Percentiles rank a stretch among this genome's conserved stretches.
phyloP scores from a whole-genome alignment of 2,113 vertebrate genomes.

The Stegastes partitus region DNA sequence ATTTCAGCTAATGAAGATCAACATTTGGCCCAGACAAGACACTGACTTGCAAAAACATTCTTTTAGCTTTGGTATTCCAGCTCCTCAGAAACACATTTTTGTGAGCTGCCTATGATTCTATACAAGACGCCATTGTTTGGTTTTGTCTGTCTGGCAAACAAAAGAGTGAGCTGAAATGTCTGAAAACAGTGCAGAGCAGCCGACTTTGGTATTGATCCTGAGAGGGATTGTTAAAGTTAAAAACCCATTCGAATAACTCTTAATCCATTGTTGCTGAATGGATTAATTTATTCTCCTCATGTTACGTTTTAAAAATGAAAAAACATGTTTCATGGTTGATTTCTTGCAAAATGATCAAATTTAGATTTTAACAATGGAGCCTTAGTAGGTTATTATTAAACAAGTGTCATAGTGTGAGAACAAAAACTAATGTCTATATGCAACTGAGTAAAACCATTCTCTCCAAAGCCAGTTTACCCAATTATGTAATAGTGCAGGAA shows the following conservation, averaged over 20 bases:
- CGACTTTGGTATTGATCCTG: background rate
- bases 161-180: too few species aligned
- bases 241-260: background rate
- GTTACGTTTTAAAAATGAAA: background rate
- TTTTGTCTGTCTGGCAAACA: too few species aligned
- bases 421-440: conserved; percentile 14
- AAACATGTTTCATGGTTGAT: background rate
- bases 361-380: background rate
- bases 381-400: background rate
- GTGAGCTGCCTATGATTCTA: too few species aligned
- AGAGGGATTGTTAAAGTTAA: background rate
- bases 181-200: background rate
- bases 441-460: conserved; percentile 2
- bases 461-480: conserved; percentile 29
- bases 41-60: too few species aligned
- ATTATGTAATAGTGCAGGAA: conserved; percentile 36
- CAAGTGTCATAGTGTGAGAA: background rate
- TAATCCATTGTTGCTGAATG: background rate
- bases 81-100: too few species aligned
- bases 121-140: too few species aligned
- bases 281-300: background rate
- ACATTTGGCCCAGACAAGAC: too few species aligned
- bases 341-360: background rate
- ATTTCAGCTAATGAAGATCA: too few species aligned
- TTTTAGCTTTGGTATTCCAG: too few species aligned